Conservation (phyloP, 2,888 invertebrate species). For the Laothoe populi region DNA sequence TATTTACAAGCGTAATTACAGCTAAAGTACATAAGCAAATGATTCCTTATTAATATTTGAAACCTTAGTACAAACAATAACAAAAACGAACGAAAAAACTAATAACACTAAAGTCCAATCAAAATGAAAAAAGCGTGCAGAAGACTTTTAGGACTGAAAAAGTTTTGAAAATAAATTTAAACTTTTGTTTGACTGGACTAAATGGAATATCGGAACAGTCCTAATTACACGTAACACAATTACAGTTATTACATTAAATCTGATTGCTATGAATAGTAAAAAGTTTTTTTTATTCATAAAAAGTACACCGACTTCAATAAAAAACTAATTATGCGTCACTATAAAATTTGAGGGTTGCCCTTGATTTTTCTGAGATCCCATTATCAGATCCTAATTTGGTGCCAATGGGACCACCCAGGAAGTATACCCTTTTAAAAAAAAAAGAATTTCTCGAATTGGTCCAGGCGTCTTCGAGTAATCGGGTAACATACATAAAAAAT, state of each 20-base stretch:
- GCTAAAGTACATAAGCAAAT: slow-evolving; percentile 49
- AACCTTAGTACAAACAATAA: slow-evolving; percentile 24
- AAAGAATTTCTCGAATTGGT: too few relatives aligned
- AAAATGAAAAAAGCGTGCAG: slow-evolving; percentile 7
- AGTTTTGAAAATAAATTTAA: background rate
- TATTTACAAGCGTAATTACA: slow-evolving; percentile 79
- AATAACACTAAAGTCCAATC: slow-evolving; percentile 21
- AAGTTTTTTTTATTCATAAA: too few relatives aligned
- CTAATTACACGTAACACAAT: background rate
- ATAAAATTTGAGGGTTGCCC: too few relatives aligned
- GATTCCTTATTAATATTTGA: slow-evolving; percentile 2
- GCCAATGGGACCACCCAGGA: too few relatives aligned
- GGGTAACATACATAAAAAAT: too few relatives aligned
- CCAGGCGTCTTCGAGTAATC: too few relatives aligned
- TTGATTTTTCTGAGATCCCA: too few relatives aligned
- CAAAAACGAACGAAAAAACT: slow-evolving; percentile 24
- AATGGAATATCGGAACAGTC: background rate
- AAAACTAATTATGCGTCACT: too few relatives aligned
- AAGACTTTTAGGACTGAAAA: background rate
- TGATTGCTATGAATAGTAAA: background rate
- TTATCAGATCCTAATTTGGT: too few relatives aligned
- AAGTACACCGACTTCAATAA: too few relatives aligned
- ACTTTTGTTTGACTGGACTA: slow-evolving; percentile 13
- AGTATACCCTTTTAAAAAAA: too few relatives aligned
- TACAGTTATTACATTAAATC: background rate